Evolutionary conservation across 2,113 vertebrate species (phyloP).

Genomic region (Brienomyrus brachyistius): DNA sequence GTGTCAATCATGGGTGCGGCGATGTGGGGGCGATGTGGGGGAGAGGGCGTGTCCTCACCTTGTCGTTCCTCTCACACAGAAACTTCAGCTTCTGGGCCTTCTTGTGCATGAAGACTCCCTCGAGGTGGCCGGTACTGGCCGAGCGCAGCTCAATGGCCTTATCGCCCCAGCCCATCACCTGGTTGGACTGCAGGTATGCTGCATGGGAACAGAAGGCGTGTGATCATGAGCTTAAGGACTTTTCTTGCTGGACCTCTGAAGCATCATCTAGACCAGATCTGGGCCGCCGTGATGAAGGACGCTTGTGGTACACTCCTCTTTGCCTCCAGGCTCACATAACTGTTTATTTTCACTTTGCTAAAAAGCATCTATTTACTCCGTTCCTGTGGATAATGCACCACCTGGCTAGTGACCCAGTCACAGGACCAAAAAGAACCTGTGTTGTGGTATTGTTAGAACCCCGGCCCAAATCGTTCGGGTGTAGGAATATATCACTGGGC

Average conservation of each 20-base stretch:
- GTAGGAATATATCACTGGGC: background rate
- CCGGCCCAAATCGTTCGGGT: slow-evolving; percentile 39
- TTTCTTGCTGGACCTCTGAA: background rate
- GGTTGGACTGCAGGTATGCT: slow-evolving; percentile 91
- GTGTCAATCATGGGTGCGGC: background rate
- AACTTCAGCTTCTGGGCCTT: slow-evolving; percentile 94
- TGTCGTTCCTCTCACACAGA: slow-evolving; percentile 91
- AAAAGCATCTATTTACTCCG: slow-evolving; percentile 1
- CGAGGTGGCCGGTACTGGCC: slow-evolving; percentile 75
- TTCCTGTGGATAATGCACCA: slow-evolving; percentile 22
- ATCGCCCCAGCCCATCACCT: slow-evolving; percentile 94
- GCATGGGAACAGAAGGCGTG: background rate
- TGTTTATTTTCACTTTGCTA: background rate
- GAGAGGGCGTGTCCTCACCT: slow-evolving; percentile 58
- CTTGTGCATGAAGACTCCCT: slow-evolving; percentile 92
- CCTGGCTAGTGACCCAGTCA: slow-evolving; percentile 45
- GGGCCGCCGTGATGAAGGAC: background rate
- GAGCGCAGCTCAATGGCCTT: slow-evolving; percentile 88
- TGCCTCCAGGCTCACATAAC: no score
- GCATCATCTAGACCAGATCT: background rate
- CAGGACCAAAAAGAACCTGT: slow-evolving; percentile 29
- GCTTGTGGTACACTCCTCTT: background rate
- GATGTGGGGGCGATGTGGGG: background rate
- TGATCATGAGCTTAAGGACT: background rate
- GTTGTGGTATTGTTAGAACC: slow-evolving; percentile 40